Base-by-base conservation (phyloP, 2,888 invertebrate genomes). In the Venusia cambrica region DNA sequence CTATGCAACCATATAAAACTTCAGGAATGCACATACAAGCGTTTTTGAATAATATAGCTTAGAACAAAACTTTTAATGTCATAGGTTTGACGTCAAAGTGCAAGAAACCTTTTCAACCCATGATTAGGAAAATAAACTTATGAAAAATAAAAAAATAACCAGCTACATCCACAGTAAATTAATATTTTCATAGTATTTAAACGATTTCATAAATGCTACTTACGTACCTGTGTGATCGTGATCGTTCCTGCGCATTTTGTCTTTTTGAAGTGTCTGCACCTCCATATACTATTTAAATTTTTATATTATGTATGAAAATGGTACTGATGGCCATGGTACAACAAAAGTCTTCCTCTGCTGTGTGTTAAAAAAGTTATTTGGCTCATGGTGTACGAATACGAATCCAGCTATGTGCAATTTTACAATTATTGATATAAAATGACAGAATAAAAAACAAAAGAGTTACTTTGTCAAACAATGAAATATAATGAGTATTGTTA, bases 221-320 rank as follows among this genome's bases (percentile, higher is more conserved):
- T 4, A 20, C 20, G 20, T 20, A 20, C 20, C 20, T 20, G 20
- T 20, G 7, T 20, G 20, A 20, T 20, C 4, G 15, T 15, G 5
- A 15, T 15, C 20, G 20, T 20, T 20, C 20, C 20, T 20, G 20
- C 11, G 11, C 9, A 20, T 20, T 20, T 20, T 20, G 8, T 16
- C 16, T 16, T 16, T 16, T 16, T 16, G 5, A 7, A 20, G 11
- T 20, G 8, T 20, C 20, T 4, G 11, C 20, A 20, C 20, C 20
- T 20, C 20, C 20, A 20, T 20, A 20, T 5, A 20, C 20, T 20
- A 7, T 20, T 20, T 20, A 20, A 20, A 20, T 20, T 20, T 20
- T 7, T 20, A 10, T 20, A 20, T 10, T 10, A 4, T 20, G 20
- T 20, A 20, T 20, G 20, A 20, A 10, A 20, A 6, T 20, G 20